phyloP scores from a whole-genome alignment of 1,140 invertebrate genomes.

The Lordiphosa collinella region DNA sequence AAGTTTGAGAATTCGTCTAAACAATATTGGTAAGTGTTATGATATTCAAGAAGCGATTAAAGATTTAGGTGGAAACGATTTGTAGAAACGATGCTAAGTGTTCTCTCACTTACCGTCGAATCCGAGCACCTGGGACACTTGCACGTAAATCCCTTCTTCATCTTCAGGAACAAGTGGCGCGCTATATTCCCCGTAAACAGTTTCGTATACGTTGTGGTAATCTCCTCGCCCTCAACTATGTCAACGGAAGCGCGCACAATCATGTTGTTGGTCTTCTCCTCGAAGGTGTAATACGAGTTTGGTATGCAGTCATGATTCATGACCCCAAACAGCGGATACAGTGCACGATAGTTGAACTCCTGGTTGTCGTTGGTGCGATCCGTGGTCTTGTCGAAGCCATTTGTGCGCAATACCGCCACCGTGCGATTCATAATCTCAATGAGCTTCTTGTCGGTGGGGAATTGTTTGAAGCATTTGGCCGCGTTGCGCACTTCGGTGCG shows the following conservation, averaged over 20 bases:
- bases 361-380: conserved; percentile 80
- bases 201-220: conserved; percentile 87
- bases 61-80: no score
- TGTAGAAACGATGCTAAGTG: no score
- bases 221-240: conserved; percentile 85
- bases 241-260: conserved; percentile 83
- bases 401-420: conserved; percentile 85
- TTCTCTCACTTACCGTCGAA: conserved; percentile 81
- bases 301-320: conserved; percentile 89
- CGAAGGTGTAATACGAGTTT: conserved; percentile 86
- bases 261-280: conserved; percentile 82
- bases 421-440: conserved; percentile 77
- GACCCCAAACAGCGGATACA: conserved; percentile 87
- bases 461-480: conserved; percentile 82
- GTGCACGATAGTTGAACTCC: conserved; percentile 83
- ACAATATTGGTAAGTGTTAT: no score
- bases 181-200: conserved; percentile 86
- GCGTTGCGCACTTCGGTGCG: conserved; percentile 83
- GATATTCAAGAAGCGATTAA: no score
- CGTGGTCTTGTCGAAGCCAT: conserved; percentile 85
- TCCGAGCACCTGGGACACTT: conserved; percentile 86
- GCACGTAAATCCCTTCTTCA: conserved; percentile 89
- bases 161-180: conserved; percentile 83
- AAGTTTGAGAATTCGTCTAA: no score
- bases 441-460: conserved; percentile 80